These are phyloP conservation scores for Rhopalosiphum maidis DNA, from an alignment of 1,140 invertebrate genomes.

Conservation along the genomic window DNA sequence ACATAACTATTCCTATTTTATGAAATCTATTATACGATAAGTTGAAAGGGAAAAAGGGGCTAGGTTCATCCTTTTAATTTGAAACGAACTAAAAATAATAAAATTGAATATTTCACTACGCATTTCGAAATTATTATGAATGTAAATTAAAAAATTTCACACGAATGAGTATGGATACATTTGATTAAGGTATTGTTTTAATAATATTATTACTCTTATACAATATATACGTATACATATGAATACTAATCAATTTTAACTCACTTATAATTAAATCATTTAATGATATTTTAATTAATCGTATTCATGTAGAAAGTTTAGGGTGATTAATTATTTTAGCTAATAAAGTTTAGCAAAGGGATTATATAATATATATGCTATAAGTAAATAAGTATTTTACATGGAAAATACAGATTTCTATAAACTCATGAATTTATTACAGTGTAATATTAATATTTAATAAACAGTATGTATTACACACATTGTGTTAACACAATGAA, in stretches of 20 bases:
- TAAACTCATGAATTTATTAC: neutral
- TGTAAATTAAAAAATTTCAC: too few species aligned
- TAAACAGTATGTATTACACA: neutral
- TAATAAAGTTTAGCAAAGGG: neutral
- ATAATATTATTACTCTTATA: neutral
- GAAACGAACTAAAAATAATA: too few species aligned
- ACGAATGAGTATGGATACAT: too few species aligned
- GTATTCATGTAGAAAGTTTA: neutral
- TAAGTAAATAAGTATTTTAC: neutral
- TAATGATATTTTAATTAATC: neutral
- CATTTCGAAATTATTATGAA: too few species aligned
- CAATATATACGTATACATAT: neutral
- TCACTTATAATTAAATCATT: too few species aligned
- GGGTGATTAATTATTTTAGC: neutral
- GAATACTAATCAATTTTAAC: too few species aligned
- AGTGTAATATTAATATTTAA: neutral
- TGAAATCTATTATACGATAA: too few species aligned
- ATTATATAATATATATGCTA: neutral
- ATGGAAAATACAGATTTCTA: neutral
- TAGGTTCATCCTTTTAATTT: too few species aligned
- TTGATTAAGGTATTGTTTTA: neutral
- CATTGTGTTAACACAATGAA: neutral
- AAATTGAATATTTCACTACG: too few species aligned
- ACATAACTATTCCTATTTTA: too few species aligned
- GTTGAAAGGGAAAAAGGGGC: too few species aligned